These are phyloP conservation scores for Caenorhabditis japonica DNA, from an alignment of 2,888 invertebrate genomes.

Conservation along the genomic window DNA sequence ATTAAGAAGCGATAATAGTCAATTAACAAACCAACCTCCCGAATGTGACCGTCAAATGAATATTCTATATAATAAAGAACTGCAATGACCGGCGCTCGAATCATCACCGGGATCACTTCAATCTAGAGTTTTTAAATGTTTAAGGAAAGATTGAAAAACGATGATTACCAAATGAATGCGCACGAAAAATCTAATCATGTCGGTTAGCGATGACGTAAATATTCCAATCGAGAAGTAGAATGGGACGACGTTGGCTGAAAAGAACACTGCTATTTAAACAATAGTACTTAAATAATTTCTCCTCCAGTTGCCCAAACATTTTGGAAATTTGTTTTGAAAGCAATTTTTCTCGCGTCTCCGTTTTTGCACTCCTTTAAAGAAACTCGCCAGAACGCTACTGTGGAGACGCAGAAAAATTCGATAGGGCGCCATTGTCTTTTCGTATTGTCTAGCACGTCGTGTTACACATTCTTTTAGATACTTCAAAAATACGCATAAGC, in stretches of 20 bases:
- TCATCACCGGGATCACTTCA: constrained; percentile 41
- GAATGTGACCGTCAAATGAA: constrained; percentile 35
- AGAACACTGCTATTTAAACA: no score
- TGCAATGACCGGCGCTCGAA: constrained; percentile 13
- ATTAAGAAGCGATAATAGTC: neutral
- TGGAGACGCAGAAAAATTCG: no score
- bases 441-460: no score
- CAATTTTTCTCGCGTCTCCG: no score
- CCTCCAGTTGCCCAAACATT: neutral
- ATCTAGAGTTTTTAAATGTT: no score
- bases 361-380: no score
- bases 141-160: neutral
- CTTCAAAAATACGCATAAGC: no score
- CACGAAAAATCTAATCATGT: constrained; percentile 26
- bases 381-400: no score
- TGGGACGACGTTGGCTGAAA: constrained; percentile 17
- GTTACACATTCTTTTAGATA: no score
- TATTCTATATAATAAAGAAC: constrained; percentile 21
- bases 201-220: constrained; percentile 14
- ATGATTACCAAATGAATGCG: constrained; percentile 20
- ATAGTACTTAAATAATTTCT: no score
- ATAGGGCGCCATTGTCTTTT: no score
- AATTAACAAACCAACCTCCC: neutral
- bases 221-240: constrained; percentile 3
- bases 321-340: no score